Evolutionary conservation across 2,888 invertebrate species (phyloP), one percentile per base, ranked within the genome.

Genomic region (Amphiduros pacificus): DNA sequence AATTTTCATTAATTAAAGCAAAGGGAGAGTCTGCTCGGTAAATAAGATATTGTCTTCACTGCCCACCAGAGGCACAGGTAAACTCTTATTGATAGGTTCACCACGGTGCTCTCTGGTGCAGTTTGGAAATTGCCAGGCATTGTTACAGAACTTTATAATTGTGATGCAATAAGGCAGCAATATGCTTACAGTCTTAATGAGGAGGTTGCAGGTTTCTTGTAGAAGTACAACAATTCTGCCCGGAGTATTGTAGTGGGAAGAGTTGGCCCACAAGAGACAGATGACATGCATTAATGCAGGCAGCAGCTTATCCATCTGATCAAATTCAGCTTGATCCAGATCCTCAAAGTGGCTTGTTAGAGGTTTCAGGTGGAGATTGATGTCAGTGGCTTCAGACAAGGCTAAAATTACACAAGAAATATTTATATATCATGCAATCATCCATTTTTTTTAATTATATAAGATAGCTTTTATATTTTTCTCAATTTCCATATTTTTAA

Each of bases 181-280:
- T n/a, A n/a, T n/a, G n/a, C 57, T 57, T 84, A 91, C 92, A 88
- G 92, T 91, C 75, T 91, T 88, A 74, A 96, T 93, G 59, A 95
- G 86, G 74, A 95, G 85, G 85, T 97, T 97, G 79, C 91, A 91
- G 70, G 94, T 91, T 84, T 95, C 92, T 75, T 91, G 91, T 53
- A 96, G 84, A 60, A 97, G 84, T 41, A 94, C 91, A 75, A 94
- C 93, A 54, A 96, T 88, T 78, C 94, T 91, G 0, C 91, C 89
- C 0, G 93, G 92, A 76, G 90, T 91, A 80, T 94, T 92, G 82
- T 95, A 96, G 77, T 93, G 93, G 52, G 80, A 74, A 0, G 93
- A 94, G 77, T 92, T 90, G 31, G 91, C 88, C 95, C 96, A 97
- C 50, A 94, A 88, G 73, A 94, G 86, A 74, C 94, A 93, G 44